These are phyloP conservation scores for Eucera pruinosa DNA, from an alignment of 2,888 invertebrate genomes.

Conservation along the genomic window DNA sequence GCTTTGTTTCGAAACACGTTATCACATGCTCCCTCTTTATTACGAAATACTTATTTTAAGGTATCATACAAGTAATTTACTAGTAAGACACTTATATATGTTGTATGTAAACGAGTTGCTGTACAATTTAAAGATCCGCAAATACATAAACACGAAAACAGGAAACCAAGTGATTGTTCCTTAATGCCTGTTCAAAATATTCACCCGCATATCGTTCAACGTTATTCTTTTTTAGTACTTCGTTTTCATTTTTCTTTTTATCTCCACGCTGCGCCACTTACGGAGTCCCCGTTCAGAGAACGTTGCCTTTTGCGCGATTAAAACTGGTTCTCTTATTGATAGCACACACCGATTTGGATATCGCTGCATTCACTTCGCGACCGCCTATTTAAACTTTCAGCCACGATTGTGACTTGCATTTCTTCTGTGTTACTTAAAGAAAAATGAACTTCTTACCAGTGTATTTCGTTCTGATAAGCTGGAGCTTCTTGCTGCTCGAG, in stretches of 20 bases:
- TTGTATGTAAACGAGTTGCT: slow-evolving; percentile 75
- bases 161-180: slow-evolving; percentile 15
- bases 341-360: slow-evolving; percentile 36
- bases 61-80: slow-evolving; percentile 62
- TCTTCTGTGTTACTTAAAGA: neutral
- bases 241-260: slow-evolving; percentile 12
- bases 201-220: neutral
- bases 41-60: slow-evolving; percentile 61
- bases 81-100: slow-evolving; percentile 71
- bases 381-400: slow-evolving; percentile 36
- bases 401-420: slow-evolving; percentile 15
- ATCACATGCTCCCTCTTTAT: slow-evolving; percentile 45
- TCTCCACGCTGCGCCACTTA: slow-evolving; percentile 40
- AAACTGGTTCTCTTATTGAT: slow-evolving; percentile 50
- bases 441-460: slow-evolving; percentile 40
- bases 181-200: slow-evolving; percentile 3
- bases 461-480: slow-evolving; percentile 3
- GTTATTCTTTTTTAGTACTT: neutral
- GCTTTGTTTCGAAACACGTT: slow-evolving; percentile 49
- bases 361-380: slow-evolving; percentile 18
- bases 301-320: slow-evolving; percentile 26
- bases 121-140: slow-evolving; percentile 71
- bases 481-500: neutral
- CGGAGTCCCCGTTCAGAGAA: slow-evolving; percentile 25
- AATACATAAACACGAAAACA: slow-evolving; percentile 66